Conservation (phyloP, 2,888 invertebrate genomes). For the Dicyrtomina minuta region DNA sequence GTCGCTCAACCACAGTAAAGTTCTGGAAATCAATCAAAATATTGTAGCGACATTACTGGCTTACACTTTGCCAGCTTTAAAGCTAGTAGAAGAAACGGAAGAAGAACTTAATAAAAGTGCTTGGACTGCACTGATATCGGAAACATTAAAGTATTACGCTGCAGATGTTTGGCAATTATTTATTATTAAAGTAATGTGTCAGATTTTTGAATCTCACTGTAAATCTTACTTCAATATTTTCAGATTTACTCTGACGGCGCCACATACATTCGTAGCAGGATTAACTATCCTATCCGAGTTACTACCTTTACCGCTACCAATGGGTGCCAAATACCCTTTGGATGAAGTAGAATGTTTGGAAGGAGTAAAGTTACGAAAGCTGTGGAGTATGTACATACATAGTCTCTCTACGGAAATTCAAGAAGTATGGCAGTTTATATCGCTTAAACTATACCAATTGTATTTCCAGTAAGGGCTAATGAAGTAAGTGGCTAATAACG, state of each 20-base stretch:
- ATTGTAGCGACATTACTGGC: conserved; percentile 80
- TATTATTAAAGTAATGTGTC: no score
- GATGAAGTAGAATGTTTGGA: conserved; percentile 71
- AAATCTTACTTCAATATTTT: not conserved
- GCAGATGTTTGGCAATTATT: no score
- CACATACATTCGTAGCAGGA: conserved; percentile 82
- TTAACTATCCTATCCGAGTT: conserved; percentile 80
- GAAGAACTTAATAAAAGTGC: conserved; percentile 84
- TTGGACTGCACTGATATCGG: conserved; percentile 89
- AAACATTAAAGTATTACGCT: conserved; percentile 77
- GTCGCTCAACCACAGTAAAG: conserved; percentile 65
- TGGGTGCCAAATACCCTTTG: conserved; percentile 57
- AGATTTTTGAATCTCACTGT: no score
- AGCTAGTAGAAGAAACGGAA: conserved; percentile 64
- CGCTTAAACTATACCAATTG: not conserved
- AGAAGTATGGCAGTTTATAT: conserved; percentile 55
- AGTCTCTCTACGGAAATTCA: conserved; percentile 70
- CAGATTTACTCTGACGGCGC: conserved; percentile 56
- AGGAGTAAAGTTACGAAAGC: conserved; percentile 75
- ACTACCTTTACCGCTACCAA: conserved; percentile 80
- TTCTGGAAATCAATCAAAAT: conserved; percentile 69
- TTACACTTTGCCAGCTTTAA: conserved; percentile 81
- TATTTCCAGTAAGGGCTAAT: not conserved
- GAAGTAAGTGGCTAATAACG: not conserved
- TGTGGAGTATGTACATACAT: conserved; percentile 94